Conservation (phyloP, 1,140 invertebrate species). For the Eulimnadia texana region DNA sequence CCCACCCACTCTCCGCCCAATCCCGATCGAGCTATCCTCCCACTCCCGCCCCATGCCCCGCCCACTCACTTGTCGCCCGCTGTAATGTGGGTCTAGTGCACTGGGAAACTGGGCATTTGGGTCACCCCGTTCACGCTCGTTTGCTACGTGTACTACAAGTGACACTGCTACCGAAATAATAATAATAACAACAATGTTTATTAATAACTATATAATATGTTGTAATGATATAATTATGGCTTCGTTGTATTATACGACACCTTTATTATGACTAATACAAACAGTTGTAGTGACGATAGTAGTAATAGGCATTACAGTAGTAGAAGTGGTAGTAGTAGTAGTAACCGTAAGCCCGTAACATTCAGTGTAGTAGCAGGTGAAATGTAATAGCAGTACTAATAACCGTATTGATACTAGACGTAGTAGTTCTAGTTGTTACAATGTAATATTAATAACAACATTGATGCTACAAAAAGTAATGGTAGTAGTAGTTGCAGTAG, state of each 20-base stretch:
- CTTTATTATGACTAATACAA: no score
- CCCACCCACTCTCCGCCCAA: background rate
- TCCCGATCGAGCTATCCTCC: background rate
- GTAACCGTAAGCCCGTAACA: background rate
- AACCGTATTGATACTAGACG: no score
- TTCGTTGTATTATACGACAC: no score
- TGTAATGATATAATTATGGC: no score
- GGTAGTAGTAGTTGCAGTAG: no score
- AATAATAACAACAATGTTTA: background rate
- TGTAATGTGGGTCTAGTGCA: slow-evolving; percentile 17
- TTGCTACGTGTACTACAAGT: background rate
- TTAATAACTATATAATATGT: no score
- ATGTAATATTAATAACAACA: background rate
- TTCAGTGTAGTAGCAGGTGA: background rate
- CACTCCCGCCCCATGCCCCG: background rate
- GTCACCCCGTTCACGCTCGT: slow-evolving; percentile 9
- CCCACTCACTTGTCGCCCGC: background rate
- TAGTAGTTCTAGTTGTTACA: no score
- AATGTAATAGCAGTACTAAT: no score
- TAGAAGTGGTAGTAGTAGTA: no score
- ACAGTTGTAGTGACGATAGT: no score
- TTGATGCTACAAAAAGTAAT: background rate
- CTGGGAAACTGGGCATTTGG: slow-evolving; percentile 15
- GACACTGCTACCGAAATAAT: background rate
- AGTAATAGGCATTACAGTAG: no score